Evolutionary conservation across 1,140 invertebrate species (phyloP), one percentile per base, ranked within the genome.

Genomic region (Drosophila bocki): DNA sequence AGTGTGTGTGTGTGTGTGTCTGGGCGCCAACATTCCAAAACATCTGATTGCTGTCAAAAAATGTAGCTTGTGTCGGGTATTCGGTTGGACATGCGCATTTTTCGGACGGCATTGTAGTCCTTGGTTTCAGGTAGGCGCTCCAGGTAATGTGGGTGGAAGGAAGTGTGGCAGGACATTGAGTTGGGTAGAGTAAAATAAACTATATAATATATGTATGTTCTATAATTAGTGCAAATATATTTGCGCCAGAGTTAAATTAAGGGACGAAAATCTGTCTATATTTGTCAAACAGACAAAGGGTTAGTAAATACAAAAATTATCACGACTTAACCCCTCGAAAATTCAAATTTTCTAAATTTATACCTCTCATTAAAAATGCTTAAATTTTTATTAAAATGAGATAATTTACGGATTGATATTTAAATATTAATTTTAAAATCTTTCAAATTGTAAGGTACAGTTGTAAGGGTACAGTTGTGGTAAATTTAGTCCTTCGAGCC

Each of bases 41-140:
- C 85, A 90, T 90, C 86, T 90, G 85, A 90, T 88, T 84, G 47
- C 81, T 90, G 85, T 90, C 78, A 84, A 81, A 81, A 77, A 78
- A 39, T 48, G 75, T 68, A 44, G 51, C 53, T 45, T 68, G 69
- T 53, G 57, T 74, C 74, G 68, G 42, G 54, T 42, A 57, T 71
- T 61, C 60, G 29, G 53, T 35, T 50, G 78, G 57, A 82, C 85
- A 90, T 90, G 85, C 85, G 85, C 86, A 72, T 58, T 61, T 42
- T 29, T 57, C 39, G 63, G 60, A 54, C 42, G 26, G 35, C 19
- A 48, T 45, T 33, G 42, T 69, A 33, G 41, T 71, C 39, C 67
- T 39, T 17, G 47, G 51, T 15, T 39, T 54, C 47, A 39, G 35
- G 37, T 37, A 26, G 35, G 22, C 22, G 53, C 65, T 60, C 29